Base-by-base conservation (phyloP, 2,113 vertebrate genomes). In the Erpornis zantholeuca region DNA sequence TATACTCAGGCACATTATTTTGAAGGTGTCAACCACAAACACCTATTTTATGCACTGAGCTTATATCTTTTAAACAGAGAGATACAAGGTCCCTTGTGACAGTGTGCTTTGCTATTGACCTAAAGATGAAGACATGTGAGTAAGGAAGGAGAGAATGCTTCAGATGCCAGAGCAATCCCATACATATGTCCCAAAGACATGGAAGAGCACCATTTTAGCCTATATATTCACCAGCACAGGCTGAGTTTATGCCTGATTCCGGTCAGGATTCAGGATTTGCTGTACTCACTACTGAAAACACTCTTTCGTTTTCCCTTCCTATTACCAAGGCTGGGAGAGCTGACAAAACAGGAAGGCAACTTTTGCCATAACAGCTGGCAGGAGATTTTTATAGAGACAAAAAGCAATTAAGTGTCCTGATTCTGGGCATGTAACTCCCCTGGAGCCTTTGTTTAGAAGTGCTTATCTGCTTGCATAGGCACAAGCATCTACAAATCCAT, bases 391-490 rank as follows among this genome's bases (percentile, higher is more conserved):
- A 76, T 33, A 88, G 64, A 79, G 49, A 76, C 36, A 69, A 82
- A 95, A 87, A n/a, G 1, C 63, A 92, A 86, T 80, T 80, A 95
- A 85, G 20, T 95, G 78, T 80, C 87, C 71, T 80, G 71, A 72
- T 94, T 94, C 82, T 77, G 94, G 61, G 75, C 75, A 80, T 90
- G 82, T 94, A 93, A 87, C 71, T 92, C 66, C 70, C 85, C 44
- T 65, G 87, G 73, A 90, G 61, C 52, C 17, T 79, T 94, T 91
- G 73, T 90, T 94, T 72, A 64, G 66, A 88, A 85, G 66, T 80
- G 66, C 54, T 90, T 96, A 85, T 95, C 85, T 91, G 82, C 53
- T 86, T 97, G 85, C 90, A 79, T 88, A 80, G 75, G 57, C 82
- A 79, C 73, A 93, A 87, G 31, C 52, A 79, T 79, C 61, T 81